Conservation (phyloP, 2,888 invertebrate species). For the Coremacera marginata region DNA sequence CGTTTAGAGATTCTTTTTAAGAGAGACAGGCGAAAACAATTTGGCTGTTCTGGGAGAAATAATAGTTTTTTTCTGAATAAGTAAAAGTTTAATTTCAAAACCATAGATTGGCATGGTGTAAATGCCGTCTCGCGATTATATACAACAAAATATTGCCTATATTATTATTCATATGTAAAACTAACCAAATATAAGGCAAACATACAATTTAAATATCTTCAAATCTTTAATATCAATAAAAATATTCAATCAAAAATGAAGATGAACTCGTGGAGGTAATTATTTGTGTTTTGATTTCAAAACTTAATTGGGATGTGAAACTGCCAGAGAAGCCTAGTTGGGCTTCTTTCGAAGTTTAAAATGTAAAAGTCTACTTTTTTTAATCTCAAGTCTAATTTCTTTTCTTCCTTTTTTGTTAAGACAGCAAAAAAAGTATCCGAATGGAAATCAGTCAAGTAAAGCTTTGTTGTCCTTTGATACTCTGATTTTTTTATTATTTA, state of each 20-base stretch:
- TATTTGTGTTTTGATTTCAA: conserved; percentile 21
- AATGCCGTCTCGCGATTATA: conserved; percentile 22
- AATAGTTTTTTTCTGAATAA: conserved; percentile 11
- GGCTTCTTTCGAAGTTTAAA: too few relatives aligned
- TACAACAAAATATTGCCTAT: conserved; percentile 19
- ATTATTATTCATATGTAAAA: conserved; percentile 17
- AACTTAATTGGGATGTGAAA: too few relatives aligned
- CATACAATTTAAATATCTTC: conserved; percentile 9
- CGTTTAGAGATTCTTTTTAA: not conserved
- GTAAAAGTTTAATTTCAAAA: not conserved
- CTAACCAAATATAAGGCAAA: conserved; percentile 22
- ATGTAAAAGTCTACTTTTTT: too few relatives aligned
- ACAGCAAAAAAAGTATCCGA: too few relatives aligned
- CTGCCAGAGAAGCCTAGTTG: too few relatives aligned
- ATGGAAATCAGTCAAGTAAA: too few relatives aligned
- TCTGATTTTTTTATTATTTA: too few relatives aligned
- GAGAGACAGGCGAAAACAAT: conserved; percentile 13
- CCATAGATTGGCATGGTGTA: conserved; percentile 2
- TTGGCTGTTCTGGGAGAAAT: not conserved
- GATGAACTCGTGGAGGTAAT: conserved; percentile 16
- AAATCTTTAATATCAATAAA: conserved; percentile 21
- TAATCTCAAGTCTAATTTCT: too few relatives aligned
- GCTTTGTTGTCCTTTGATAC: too few relatives aligned
- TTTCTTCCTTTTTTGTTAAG: too few relatives aligned
- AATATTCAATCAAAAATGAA: conserved; percentile 7